phyloP scores from a whole-genome alignment of 2,888 invertebrate species.

The Meiosimyza decipiens region DNA sequence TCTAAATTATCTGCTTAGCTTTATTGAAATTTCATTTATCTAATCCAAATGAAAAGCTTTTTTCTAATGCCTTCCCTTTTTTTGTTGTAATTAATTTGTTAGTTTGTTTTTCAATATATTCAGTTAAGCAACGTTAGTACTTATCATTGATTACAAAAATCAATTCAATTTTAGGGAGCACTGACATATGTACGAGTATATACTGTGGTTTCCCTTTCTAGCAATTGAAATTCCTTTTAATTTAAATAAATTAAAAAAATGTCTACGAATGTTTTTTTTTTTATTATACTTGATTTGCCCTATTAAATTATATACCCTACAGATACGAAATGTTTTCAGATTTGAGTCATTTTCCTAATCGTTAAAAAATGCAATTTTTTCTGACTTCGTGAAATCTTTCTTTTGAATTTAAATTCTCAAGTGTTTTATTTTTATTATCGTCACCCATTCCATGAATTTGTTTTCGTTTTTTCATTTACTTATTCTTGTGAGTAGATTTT shows the following conservation, averaged over 20 bases:
- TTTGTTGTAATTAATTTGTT: constrained; percentile 7
- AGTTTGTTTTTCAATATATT: not conserved
- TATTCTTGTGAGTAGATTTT: constrained; percentile 18
- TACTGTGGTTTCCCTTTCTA: too few relatives aligned
- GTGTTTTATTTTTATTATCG: constrained; percentile 13
- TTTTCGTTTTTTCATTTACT: constrained; percentile 29
- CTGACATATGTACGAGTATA: too few relatives aligned
- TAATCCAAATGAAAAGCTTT: too few relatives aligned
- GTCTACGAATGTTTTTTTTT: constrained; percentile 6
- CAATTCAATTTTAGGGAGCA: too few relatives aligned
- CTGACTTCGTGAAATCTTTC: not conserved
- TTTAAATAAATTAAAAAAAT: constrained; percentile 17
- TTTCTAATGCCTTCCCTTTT: too few relatives aligned
- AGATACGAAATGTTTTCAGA: constrained; percentile 13
- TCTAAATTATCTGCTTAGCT: too few relatives aligned
- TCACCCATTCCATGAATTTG: constrained; percentile 23
- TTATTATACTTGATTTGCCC: too few relatives aligned
- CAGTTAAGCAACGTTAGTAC: too few relatives aligned
- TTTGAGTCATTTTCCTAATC: constrained; percentile 5
- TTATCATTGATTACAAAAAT: too few relatives aligned
- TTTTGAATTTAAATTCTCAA: constrained; percentile 2
- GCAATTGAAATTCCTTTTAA: constrained; percentile 21
- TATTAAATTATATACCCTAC: constrained; percentile 4
- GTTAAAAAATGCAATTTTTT: not conserved
- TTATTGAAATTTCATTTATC: too few relatives aligned